A percentile compares a stretch with the other conserved stretches of the same genome.
Conservation (phyloP, 2,888 invertebrate species). For the Callyntrura sp. region DNA sequence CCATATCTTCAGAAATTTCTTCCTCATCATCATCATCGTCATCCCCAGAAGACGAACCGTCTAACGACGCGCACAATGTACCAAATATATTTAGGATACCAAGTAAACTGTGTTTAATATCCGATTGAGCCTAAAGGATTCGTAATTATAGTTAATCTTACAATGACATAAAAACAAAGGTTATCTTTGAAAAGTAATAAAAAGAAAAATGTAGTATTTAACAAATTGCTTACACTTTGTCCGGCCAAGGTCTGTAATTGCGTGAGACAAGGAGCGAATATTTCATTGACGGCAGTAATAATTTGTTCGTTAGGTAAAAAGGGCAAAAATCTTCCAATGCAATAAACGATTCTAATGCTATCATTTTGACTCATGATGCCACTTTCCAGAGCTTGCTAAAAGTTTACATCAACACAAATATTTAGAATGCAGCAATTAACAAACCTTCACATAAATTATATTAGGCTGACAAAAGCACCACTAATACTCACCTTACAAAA, state of each 20-base stretch:
- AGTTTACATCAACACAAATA: background rate
- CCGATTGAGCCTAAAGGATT: constrained; percentile 76
- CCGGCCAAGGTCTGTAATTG: constrained; percentile 80
- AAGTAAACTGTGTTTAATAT: constrained; percentile 80
- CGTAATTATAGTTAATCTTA: too few relatives aligned
- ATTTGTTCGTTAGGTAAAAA: constrained; percentile 82
- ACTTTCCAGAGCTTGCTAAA: constrained; percentile 81
- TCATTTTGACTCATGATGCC: constrained; percentile 79
- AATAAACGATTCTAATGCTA: constrained; percentile 82
- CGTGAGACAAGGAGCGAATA: constrained; percentile 81
- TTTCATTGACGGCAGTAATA: constrained; percentile 82
- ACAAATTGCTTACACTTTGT: constrained; percentile 80
- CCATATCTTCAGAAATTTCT: constrained; percentile 59
- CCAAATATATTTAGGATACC: constrained; percentile 82
- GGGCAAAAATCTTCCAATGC: constrained; percentile 82
- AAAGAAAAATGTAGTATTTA: too few relatives aligned
- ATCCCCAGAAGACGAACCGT: constrained; percentile 73
- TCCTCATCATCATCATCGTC: constrained; percentile 79
- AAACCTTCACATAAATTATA: constrained; percentile 8
- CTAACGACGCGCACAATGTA: constrained; percentile 82
- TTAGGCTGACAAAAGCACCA: background rate
- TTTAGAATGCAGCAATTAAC: background rate
- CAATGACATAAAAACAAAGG: too few relatives aligned
- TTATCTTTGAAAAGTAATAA: too few relatives aligned
- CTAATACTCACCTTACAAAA: constrained; percentile 80